Percentiles rank a stretch among this genome's conserved stretches.
Conservation (phyloP, 2,888 invertebrate genomes). For the Lasioglossum morio region DNA sequence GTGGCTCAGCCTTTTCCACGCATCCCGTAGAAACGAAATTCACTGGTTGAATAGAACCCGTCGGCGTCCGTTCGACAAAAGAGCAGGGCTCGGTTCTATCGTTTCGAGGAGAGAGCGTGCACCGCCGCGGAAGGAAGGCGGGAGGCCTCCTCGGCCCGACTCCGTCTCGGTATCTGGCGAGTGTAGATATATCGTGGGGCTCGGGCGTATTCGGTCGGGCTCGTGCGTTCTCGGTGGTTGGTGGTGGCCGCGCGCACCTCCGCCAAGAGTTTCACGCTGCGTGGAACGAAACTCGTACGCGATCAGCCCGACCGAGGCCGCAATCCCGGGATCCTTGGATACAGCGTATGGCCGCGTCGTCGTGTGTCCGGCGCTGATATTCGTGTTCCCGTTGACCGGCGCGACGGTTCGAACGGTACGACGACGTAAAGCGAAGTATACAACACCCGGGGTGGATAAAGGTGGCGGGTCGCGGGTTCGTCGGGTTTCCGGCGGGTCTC, state of each 20-base stretch:
- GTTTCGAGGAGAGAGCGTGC: slow-evolving; percentile 29
- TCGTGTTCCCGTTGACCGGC: slow-evolving; percentile 35
- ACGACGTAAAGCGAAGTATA: background rate
- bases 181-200: slow-evolving; percentile 53
- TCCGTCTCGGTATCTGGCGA: slow-evolving; percentile 43
- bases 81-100: slow-evolving; percentile 46
- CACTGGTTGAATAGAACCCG: slow-evolving; percentile 35
- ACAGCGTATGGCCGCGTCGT: slow-evolving; percentile 70
- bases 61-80: slow-evolving; percentile 59
- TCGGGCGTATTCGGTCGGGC: slow-evolving; percentile 69
- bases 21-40: background rate
- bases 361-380: slow-evolving; percentile 52
- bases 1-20: background rate
- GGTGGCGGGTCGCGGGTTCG: slow-evolving; percentile 1
- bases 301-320: slow-evolving; percentile 80
- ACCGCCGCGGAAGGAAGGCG: slow-evolving; percentile 68
- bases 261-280: slow-evolving; percentile 81
- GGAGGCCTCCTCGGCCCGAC: slow-evolving; percentile 63
- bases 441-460: background rate
- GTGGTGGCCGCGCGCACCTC: slow-evolving; percentile 80
- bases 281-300: slow-evolving; percentile 83
- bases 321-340: slow-evolving; percentile 76
- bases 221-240: slow-evolving; percentile 76
- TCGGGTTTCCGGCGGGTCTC: background rate
- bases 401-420: background rate